These are phyloP conservation scores for Gobius niger DNA, from an alignment of 2,113 vertebrate species.

Conservation along the genomic window DNA sequence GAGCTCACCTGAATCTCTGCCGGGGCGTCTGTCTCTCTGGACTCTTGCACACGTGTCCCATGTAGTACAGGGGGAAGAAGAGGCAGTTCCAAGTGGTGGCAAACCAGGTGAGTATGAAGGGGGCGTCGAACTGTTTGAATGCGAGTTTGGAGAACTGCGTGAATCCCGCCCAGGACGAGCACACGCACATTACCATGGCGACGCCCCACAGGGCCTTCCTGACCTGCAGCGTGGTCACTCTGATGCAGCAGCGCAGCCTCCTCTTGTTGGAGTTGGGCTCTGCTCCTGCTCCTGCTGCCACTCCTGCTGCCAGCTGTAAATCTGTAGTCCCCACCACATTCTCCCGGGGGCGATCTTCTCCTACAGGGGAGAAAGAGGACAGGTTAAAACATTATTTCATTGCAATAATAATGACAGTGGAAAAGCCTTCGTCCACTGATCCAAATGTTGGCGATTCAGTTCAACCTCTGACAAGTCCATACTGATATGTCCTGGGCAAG, in stretches of 20 bases:
- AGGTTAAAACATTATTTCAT: neutral
- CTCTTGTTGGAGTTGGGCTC: constrained; percentile 74
- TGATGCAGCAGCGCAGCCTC: constrained; percentile 77
- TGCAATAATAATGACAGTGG: too few relatives aligned
- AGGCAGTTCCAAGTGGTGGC: constrained; percentile 96
- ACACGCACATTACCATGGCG: constrained; percentile 89
- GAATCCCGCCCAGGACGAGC: constrained; percentile 90
- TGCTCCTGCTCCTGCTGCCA: constrained; percentile 60
- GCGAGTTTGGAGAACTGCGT: constrained; percentile 93
- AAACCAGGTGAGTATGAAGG: constrained; percentile 96
- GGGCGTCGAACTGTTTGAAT: constrained; percentile 88
- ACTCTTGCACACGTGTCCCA: constrained; percentile 88
- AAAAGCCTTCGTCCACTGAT: too few relatives aligned
- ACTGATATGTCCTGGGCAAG: too few relatives aligned
- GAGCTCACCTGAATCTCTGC: constrained; percentile 88
- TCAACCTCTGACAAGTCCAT: too few relatives aligned
- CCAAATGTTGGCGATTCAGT: too few relatives aligned
- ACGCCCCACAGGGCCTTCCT: constrained; percentile 88
- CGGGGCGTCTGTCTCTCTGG: constrained; percentile 88
- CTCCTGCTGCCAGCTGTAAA: constrained; percentile 72
- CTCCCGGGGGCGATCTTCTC: constrained; percentile 88
- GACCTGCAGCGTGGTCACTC: constrained; percentile 78
- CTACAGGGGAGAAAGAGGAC: constrained; percentile 59
- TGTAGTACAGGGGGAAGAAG: constrained; percentile 93
- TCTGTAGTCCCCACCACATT: constrained; percentile 82